Evolutionary conservation across 1,140 invertebrate genomes (phyloP).

Genomic region (Conus ventricosus): DNA sequence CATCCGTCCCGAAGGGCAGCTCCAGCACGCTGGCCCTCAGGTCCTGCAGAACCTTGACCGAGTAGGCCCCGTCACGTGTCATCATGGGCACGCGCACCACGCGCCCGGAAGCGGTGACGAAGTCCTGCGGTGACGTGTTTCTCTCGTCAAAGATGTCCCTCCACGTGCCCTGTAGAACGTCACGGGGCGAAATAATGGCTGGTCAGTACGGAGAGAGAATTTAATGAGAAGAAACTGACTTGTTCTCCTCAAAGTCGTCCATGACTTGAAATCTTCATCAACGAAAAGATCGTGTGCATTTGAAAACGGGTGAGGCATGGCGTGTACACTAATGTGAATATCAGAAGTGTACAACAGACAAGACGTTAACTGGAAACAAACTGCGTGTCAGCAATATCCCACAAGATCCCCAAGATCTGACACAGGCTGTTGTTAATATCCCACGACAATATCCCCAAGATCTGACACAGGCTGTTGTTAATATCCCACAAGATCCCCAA

Average conservation of each 20-base stretch:
- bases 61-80: not conserved
- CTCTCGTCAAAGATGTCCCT: not conserved
- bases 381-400: too few relatives aligned
- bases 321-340: not conserved
- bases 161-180: slow-evolving; percentile 14
- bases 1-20: slow-evolving; percentile 17
- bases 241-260: not conserved
- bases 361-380: too few relatives aligned
- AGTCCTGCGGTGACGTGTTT: not conserved
- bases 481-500: too few relatives aligned
- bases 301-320: not conserved
- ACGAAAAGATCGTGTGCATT: not conserved
- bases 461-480: too few relatives aligned
- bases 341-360: too few relatives aligned
- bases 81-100: slow-evolving; percentile 26
- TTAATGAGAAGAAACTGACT: too few relatives aligned
- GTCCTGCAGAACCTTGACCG: not conserved
- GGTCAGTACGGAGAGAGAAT: too few relatives aligned
- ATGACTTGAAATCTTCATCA: not conserved
- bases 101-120: not conserved
- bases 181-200: too few relatives aligned
- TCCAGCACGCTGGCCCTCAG: slow-evolving; percentile 5
- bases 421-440: too few relatives aligned
- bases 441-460: too few relatives aligned
- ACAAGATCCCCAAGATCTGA: too few relatives aligned